These are phyloP conservation scores for Junco hyemalis DNA, from an alignment of 2,113 vertebrate genomes.

Conservation along the genomic window DNA sequence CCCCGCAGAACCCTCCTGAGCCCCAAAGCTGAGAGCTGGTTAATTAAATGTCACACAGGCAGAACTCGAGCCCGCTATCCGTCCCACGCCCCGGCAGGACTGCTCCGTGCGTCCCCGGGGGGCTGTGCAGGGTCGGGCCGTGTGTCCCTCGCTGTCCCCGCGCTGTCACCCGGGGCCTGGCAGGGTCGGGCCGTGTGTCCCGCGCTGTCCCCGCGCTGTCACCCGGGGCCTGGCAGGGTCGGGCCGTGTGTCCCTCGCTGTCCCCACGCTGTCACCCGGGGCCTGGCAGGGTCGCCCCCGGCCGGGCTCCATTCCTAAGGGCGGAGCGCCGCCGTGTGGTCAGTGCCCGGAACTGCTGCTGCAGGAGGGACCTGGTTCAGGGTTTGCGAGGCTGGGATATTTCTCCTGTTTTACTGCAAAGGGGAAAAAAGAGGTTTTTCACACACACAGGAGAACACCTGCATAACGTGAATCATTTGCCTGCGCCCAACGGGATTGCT, in stretches of 20 bases:
- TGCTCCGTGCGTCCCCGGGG: not conserved
- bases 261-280: accelerated
- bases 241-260: not conserved
- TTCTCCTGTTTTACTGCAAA: not conserved
- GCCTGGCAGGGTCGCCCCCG: not conserved
- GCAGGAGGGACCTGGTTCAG: not conserved
- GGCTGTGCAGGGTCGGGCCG: not conserved
- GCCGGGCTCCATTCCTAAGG: not conserved
- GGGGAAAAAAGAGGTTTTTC: no score
- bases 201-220: no score
- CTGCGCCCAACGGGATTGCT: not conserved
- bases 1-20: not conserved
- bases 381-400: accelerated
- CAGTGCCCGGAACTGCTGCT: not conserved
- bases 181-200: not conserved
- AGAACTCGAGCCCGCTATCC: not conserved
- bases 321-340: conserved; percentile 7
- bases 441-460: not conserved
- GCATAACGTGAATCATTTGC: not conserved
- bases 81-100: not conserved
- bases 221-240: not conserved
- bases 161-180: not conserved
- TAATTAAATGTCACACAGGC: not conserved
- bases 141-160: not conserved
- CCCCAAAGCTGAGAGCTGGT: not conserved